Evolutionary conservation across 2,113 vertebrate species (phyloP).

Genomic region (Parus major): DNA sequence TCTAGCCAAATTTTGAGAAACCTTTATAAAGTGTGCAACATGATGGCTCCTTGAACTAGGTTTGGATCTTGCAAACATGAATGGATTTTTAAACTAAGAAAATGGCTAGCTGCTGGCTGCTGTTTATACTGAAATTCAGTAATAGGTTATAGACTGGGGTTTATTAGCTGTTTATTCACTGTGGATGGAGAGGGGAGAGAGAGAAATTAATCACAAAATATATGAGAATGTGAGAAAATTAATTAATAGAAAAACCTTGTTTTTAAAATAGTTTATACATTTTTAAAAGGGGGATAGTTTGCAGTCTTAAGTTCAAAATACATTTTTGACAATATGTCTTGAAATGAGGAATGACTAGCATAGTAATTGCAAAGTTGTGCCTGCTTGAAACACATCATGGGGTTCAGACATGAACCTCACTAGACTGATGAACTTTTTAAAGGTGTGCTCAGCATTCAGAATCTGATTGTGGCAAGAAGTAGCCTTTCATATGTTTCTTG

Average conservation of each 20-base stretch:
- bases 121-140: not conserved
- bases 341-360: not conserved
- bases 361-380: not conserved
- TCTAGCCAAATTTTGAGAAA: not conserved
- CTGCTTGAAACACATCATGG: not conserved
- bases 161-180: not conserved
- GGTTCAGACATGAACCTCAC: not conserved
- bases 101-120: not conserved
- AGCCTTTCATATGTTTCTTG: not conserved
- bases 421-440: not conserved
- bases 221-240: not conserved
- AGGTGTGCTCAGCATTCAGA: not conserved
- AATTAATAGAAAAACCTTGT: not conserved
- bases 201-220: not conserved
- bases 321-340: not conserved
- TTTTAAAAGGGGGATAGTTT: not conserved
- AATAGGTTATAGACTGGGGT: not conserved
- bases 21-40: not conserved
- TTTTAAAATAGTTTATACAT: not conserved
- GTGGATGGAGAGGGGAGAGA: not conserved
- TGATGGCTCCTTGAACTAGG: not conserved
- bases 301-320: not conserved
- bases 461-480: not conserved
- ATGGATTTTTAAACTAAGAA: not conserved
- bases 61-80: not conserved